Base-by-base conservation (phyloP, 1,140 invertebrate species). In the Akabosia matsudoensis region DNA sequence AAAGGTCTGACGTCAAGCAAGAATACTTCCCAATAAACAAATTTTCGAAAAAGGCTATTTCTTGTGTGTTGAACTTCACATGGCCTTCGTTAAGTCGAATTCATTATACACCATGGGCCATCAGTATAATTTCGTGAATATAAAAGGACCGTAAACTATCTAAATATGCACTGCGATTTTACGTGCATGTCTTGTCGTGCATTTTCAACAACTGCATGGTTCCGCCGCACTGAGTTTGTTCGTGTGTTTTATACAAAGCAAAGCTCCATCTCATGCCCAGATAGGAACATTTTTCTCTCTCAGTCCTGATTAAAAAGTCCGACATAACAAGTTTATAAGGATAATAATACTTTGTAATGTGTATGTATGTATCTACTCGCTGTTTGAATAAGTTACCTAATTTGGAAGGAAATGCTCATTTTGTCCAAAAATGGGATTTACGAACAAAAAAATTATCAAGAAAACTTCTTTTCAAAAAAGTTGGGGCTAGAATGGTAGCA, bases 341-440 rank as follows among this genome's bases (percentile, higher is more conserved):
- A 45, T 45, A 45, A 56, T 56, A 22, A 3, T n/a, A n/a, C n/a
- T n/a, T n/a, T n/a, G n/a, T n/a, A n/a, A n/a, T n/a, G n/a, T n/a
- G n/a, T n/a, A n/a, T n/a, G n/a, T n/a, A n/a, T n/a, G n/a, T n/a
- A n/a, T n/a, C n/a, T 4, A 22, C 28, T 67, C 30, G 61, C 61
- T 30, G 61, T 67, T n/a, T 10, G 24, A 30, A 67, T 67, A 67
- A 31, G 7, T 30, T 30, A 30, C 61, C 30, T 28, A 67, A 67
- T 67, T 67, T 67, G 30, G 30, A 13, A 30, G 4, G 61, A 67
- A 67, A 31, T 3, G 61, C 61, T 67, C 61, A 67, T 67, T 67
- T 67, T 67, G 61, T 67, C 61, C 61, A 30, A 67, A 67, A 28
- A 67, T 28, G 61, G 61, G 14, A 67, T 10, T n/a, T n/a, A n/a